Evolutionary conservation across 2,888 invertebrate genomes (phyloP).

Genomic region (Caenorhabditis sp.): DNA sequence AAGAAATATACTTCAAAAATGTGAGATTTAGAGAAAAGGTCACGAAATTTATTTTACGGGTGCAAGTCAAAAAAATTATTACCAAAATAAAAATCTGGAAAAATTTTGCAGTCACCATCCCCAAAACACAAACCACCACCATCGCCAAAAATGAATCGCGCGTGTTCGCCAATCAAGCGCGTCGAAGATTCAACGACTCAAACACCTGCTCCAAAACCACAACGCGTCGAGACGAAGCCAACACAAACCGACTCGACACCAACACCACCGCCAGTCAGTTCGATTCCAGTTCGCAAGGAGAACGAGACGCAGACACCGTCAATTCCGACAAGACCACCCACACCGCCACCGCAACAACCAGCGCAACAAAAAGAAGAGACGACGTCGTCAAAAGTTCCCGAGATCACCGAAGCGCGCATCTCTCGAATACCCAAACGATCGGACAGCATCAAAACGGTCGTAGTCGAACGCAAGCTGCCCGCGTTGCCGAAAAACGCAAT

Average conservation of each 20-base stretch:
- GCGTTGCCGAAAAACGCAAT: slow-evolving; percentile 41
- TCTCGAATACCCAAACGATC: slow-evolving; percentile 54
- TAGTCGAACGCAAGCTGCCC: slow-evolving; percentile 54
- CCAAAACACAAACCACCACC: slow-evolving; percentile 41
- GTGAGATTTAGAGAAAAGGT: no score
- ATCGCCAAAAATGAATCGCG: slow-evolving; percentile 32
- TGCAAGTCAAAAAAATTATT: no score
- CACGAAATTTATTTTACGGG: no score
- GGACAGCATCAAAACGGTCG: slow-evolving; percentile 55
- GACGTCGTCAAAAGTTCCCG: slow-evolving; percentile 34
- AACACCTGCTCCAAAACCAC: slow-evolving; percentile 5
- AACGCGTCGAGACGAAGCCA: slow-evolving; percentile 21
- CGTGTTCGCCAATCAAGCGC: slow-evolving; percentile 29
- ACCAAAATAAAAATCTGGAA: no score
- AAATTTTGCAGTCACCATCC: slow-evolving; percentile 36
- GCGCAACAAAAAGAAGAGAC: not conserved
- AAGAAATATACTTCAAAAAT: no score
- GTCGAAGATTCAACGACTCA: slow-evolving; percentile 36
- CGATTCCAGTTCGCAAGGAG: slow-evolving; percentile 43
- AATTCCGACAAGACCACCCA: not conserved
- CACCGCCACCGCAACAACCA: not conserved
- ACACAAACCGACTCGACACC: slow-evolving; percentile 39
- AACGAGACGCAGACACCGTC: slow-evolving; percentile 27
- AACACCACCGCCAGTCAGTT: slow-evolving; percentile 40
- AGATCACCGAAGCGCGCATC: slow-evolving; percentile 52